phyloP scores from a whole-genome alignment of 2,113 vertebrate species.

The Oreochromis niloticus region DNA sequence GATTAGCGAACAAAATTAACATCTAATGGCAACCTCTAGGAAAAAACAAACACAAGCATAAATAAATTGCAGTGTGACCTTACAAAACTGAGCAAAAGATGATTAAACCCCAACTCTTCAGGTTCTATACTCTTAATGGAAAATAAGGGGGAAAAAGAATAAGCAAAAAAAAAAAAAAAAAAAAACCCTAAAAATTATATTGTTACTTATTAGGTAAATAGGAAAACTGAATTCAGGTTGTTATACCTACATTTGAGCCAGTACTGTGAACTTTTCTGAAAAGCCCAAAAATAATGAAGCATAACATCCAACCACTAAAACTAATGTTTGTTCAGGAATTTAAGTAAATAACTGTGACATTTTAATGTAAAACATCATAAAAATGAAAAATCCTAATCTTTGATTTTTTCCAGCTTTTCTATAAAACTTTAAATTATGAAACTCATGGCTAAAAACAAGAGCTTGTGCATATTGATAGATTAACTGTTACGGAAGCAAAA shows the following conservation, averaged over 20 bases:
- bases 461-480: background rate
- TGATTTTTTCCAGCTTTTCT: background rate
- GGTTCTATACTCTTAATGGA: background rate
- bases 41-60: background rate
- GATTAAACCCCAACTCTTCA: background rate
- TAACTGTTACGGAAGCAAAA: background rate
- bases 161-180: background rate
- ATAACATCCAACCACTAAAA: background rate
- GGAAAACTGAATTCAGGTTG: accelerated
- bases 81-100: background rate
- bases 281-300: background rate
- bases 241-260: background rate
- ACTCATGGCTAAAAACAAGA: background rate
- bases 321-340: background rate
- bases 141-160: accelerated
- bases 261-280: background rate
- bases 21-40: background rate
- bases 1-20: background rate
- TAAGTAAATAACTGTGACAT: background rate
- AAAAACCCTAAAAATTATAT: background rate
- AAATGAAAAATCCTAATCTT: background rate
- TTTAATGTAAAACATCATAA: background rate
- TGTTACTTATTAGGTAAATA: background rate
- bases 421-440: background rate
- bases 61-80: background rate